Base-by-base conservation (phyloP, 2,113 vertebrate species). In the Tachuris rubrigastra region DNA sequence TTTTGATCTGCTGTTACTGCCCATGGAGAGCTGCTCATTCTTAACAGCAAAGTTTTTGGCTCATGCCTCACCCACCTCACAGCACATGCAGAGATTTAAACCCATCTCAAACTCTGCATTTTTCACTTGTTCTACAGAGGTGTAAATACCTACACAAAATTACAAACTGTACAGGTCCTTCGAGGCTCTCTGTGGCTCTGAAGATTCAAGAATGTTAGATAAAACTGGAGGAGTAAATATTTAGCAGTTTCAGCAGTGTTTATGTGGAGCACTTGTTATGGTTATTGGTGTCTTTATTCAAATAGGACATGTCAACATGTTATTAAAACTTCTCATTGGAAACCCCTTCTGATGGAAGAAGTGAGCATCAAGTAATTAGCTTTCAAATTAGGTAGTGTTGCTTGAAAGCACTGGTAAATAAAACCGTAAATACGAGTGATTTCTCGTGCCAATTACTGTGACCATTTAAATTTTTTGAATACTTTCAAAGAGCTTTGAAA, bases 1-100 rank as follows among this genome's bases (percentile, higher is more conserved):
- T 47, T 58, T 86, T 10, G 2, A 1, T 52, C 46, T 31, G 22
- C 19, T 46, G 12, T n/a, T 46, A 50, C 30, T 76, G 55, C 49
- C 24, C 24, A 0, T 9, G 49, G 28, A 63, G 35, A 46, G 49
- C 49, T 72, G 33, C 21, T 42, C 11, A 31, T 25, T 69, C 8
- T 0, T 41, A 46, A 31, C 6, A 30, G 16, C 16, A 55, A 53
- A 56, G 19, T 28, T 31, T 49, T 63, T 18, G 58, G 39, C 23
- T 83, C 0, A 0, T 58, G 52, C n/a, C 39, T 86, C 16, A 55
- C 49, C 39, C 30, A 33, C 41, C 49, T 66, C 33, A 3, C 44
- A 56, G 53, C 12, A 19, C 0, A 0, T 25, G 76, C 22, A 53
- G 37, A 23, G 71, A 15, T 59, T 74, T 50, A 24, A n/a, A 55